Evolutionary conservation across 2,888 invertebrate species (phyloP), one percentile per base, ranked within the genome.

Genomic region (Tortrix viridana): DNA sequence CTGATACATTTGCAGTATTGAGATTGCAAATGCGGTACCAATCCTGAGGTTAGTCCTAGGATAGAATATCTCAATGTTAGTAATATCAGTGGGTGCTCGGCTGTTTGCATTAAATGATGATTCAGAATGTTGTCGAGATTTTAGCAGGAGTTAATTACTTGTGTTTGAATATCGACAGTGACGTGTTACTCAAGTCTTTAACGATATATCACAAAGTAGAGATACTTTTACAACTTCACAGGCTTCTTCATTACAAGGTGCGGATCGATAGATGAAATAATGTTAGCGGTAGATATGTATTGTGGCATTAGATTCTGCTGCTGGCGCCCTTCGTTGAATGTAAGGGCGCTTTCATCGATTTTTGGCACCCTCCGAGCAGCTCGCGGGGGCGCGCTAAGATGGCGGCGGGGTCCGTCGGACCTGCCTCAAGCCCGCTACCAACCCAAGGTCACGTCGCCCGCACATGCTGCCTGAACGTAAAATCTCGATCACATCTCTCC

Each of bases 261-360:
- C 63, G 61, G 67, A 64, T 62, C 65, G 50, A 59, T 67, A 52
- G 44, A 67, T 60, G 66, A 65, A 67, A 71, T 70, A 71, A 71
- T 69, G 62, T 68, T 74, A 73, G 71, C 74, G 72, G 75, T 75
- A 80, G 56, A 53, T 58, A 58, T 69, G 68, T 70, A 67, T 67
- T 70, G 68, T 64, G 62, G 70, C 68, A 63, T 72, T 69, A 71
- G 71, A 63, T 58, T 52, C 79, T 76, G 80, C 79, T 76, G 80
- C 79, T 76, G 81, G 81, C 84, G 83, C 88, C 86, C 87, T 85
- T 80, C 80, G 72, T 75, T 76, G 77, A 78, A 77, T 77, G 74
- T 78, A 76, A 81, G 80, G 83, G 84, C 80, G 88, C 84, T 82
- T 75, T 75, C 85, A 91, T 91, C 90, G 91, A 91, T 92, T 91